Conservation (phyloP, 2,797 vertebrate species). For the Acomys russatus region DNA sequence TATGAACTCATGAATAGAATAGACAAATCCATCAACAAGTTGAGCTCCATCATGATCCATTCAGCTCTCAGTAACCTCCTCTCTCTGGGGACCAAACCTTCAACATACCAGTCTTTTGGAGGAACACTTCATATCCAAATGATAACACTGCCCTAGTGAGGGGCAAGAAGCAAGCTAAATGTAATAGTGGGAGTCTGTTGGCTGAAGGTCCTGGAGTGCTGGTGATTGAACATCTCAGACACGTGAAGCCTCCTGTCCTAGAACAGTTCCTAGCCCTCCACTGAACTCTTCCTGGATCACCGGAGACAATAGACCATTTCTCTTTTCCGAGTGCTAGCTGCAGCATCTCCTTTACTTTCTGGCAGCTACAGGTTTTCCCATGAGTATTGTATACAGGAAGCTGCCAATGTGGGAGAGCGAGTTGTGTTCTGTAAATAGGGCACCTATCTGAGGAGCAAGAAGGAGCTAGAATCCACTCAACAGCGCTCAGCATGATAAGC, state of each 20-base stretch:
- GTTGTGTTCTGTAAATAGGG: not conserved
- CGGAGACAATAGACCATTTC: not conserved
- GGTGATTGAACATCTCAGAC: not conserved
- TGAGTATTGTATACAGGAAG: not conserved
- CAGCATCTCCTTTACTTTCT: not conserved
- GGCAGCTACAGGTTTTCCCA: not conserved
- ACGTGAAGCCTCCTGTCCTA: not conserved
- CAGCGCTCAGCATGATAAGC: not conserved
- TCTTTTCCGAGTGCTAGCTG: not conserved
- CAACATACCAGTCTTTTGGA: not conserved
- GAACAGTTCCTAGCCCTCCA: not conserved
- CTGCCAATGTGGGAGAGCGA: not conserved
- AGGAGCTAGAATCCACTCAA: not conserved
- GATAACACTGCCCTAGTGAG: not conserved
- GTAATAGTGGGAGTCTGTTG: not conserved
- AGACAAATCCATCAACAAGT: not conserved
- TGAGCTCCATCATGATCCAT: not conserved
- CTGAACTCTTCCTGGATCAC: not conserved
- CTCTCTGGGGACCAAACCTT: not conserved
- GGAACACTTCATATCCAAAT: not conserved
- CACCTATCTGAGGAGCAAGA: not conserved
- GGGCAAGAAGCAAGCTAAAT: not conserved
- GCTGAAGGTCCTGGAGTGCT: not conserved
- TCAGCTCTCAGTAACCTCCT: not conserved
- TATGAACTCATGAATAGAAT: not conserved